Conservation (phyloP, 2,113 vertebrate genomes). For the Odobenus rosmarus region DNA sequence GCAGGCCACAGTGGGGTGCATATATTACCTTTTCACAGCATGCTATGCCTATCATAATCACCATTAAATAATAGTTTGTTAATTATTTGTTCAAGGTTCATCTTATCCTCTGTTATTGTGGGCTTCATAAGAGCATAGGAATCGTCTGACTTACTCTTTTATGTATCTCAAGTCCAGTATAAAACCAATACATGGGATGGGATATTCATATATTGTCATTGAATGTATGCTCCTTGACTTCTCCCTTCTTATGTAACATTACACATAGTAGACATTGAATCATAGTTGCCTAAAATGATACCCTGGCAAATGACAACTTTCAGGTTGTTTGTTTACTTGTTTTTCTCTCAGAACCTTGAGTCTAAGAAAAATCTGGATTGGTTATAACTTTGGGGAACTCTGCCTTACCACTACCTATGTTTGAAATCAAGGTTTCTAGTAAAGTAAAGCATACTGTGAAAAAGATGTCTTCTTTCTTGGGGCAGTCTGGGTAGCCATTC, state of each 20-base stretch:
- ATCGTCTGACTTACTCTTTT: background rate
- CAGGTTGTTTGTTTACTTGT: background rate
- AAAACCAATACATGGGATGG: background rate
- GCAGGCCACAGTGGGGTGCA: background rate
- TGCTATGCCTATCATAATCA: background rate
- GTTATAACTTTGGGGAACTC: background rate
- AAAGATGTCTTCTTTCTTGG: background rate
- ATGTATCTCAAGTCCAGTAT: background rate
- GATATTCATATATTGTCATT: background rate
- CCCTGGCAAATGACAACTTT: background rate
- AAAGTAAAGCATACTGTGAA: background rate
- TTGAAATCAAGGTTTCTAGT: background rate
- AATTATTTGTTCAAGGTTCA: background rate
- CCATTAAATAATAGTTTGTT: background rate
- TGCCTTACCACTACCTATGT: background rate
- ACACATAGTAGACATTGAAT: background rate
- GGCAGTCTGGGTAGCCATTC: background rate
- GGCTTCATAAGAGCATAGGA: background rate
- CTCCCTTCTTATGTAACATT: background rate
- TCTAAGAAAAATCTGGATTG: background rate
- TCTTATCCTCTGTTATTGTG: background rate
- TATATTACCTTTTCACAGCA: background rate
- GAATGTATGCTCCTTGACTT: background rate
- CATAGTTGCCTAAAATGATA: background rate
- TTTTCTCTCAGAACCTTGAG: background rate